Evolutionary conservation across 2,888 invertebrate species (phyloP), one percentile per base, ranked within the genome.

Genomic region (Eupithecia subfuscata): DNA sequence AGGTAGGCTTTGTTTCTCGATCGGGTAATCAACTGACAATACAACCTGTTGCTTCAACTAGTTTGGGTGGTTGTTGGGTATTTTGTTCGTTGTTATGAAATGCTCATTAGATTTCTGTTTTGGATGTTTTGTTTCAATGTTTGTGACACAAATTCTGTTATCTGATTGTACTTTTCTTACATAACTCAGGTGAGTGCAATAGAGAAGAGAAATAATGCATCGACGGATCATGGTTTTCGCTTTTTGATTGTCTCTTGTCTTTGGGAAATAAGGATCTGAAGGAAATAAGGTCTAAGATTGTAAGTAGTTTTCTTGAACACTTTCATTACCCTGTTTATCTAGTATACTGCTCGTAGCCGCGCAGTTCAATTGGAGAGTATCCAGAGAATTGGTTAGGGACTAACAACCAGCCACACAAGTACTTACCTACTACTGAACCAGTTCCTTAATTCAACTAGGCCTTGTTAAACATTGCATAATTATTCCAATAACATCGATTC

Each of bases 1-100:
- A 89, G 84, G 82, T 45, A 56, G 64, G 74, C 75, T 82, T 88
- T 89, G 89, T 89, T 86, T 88, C 85, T 84, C 82, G 30, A 86
- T 85, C 85, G 85, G 81, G 79, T 81, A 80, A 72, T 82, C 71
- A 75, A 52, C 70, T 65, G 71, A 78, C 74, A 75, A 78, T 74
- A 63, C 70, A 75, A 82, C 81, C 82, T 84, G 82, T 83, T 78
- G 82, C 74, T 69, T 48, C 70, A 78, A 83, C 81, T 69, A 70
- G 74, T 67, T 67, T 52, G 56, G 45, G 64, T 16, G 34, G 25
- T 60, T 60, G 25, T 60, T 25, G 14, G 6, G 25, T 60, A 25
- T 60, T 60, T 25, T 12, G 60, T 60, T 60, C 34, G 18, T 12
- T 34, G 64, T 64, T 34, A 64, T 64, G 34, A 34, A 64, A 64